Percentiles rank a stretch among this genome's conserved stretches.
These are phyloP conservation scores for Asobara japonica DNA, from an alignment of 1,140 invertebrate species.

Conservation along the genomic window DNA sequence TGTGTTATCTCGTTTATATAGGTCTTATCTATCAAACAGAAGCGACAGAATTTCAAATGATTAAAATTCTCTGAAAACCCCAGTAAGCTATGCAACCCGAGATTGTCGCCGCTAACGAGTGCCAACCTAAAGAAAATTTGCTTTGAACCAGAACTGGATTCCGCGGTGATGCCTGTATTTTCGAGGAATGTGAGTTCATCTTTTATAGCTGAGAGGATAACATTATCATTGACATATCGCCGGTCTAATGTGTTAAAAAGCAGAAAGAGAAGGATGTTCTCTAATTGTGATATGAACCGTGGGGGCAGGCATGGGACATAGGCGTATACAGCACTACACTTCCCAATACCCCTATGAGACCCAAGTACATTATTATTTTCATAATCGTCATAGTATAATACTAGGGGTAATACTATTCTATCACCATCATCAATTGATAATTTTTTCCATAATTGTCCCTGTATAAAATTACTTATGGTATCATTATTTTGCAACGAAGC, in stretches of 20 bases:
- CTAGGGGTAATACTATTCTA: conserved; percentile 25
- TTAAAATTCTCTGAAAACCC: conserved; percentile 50
- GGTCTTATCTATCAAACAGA: conserved; percentile 44
- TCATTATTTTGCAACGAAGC: background rate
- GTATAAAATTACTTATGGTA: conserved; percentile 29
- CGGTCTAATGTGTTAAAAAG: conserved; percentile 48
- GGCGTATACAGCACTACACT: conserved; percentile 12
- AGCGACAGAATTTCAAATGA: conserved; percentile 46
- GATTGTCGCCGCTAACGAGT: conserved; percentile 52
- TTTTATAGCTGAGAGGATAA: conserved; percentile 42
- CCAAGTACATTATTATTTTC: conserved; percentile 31
- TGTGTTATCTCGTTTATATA: conserved; percentile 33
- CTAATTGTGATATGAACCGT: conserved; percentile 35
- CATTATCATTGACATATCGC: conserved; percentile 39
- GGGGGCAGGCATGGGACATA: conserved; percentile 43
- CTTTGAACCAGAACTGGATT: conserved; percentile 15
- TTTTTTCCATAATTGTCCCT: conserved; percentile 12
- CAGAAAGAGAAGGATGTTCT: conserved; percentile 47
- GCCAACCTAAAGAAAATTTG: conserved; percentile 45
- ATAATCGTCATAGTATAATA: conserved; percentile 34
- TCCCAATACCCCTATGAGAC: conserved; percentile 2
- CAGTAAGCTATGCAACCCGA: conserved; percentile 49
- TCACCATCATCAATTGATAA: conserved; percentile 1
- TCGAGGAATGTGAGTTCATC: conserved; percentile 40
- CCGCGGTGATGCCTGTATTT: conserved; percentile 22